Evolutionary conservation across 2,113 vertebrate genomes (phyloP).

Genomic region (Pitta sordida): DNA sequence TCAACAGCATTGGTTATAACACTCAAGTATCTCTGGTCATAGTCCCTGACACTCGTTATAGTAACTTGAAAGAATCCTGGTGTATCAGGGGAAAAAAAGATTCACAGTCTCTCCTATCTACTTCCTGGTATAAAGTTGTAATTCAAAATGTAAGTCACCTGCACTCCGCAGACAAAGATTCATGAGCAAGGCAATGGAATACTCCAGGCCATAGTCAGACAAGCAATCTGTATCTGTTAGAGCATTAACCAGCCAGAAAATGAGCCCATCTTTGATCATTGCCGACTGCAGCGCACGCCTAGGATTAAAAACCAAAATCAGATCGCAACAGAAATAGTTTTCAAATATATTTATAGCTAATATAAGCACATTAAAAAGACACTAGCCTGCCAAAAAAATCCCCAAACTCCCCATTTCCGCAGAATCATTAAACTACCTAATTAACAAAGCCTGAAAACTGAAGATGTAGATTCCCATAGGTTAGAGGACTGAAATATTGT

Average conservation of each 20-base stretch:
- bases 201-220: conserved; percentile 89
- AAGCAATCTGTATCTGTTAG: conserved; percentile 88
- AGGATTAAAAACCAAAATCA: background rate
- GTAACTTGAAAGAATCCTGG: background rate
- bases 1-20: background rate
- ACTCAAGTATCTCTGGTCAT: background rate
- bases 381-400: background rate
- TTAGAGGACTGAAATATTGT: background rate
- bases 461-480: background rate
- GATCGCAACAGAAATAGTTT: background rate
- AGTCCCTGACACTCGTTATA: background rate
- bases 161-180: conserved; percentile 90
- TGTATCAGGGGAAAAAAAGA: background rate
- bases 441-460: background rate
- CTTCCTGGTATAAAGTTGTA: background rate
- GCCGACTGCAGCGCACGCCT: conserved; percentile 87
- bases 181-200: conserved; percentile 90
- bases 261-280: conserved; percentile 88
- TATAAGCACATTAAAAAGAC: background rate
- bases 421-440: background rate
- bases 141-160: conserved; percentile 71
- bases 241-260: conserved; percentile 87
- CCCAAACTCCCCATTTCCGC: background rate
- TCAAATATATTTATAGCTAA: background rate
- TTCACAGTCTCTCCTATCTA: background rate